A percentile compares a stretch with the other conserved stretches of the same genome.
Conservation (phyloP, 2,113 vertebrate species). For the Myotis brandtii region DNA sequence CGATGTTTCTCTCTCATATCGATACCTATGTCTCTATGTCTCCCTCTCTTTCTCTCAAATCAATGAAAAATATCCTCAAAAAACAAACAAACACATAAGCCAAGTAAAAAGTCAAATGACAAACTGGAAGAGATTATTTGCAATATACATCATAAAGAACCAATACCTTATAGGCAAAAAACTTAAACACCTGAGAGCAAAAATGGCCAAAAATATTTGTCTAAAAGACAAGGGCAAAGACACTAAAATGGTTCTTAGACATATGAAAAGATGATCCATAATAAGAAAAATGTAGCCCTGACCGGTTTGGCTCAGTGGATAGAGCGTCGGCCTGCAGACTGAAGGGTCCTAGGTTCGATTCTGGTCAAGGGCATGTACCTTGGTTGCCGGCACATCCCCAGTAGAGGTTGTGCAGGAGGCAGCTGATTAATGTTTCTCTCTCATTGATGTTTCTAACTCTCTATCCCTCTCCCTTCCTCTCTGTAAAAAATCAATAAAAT, state of each 20-base stretch:
- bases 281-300: background rate
- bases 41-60: background rate
- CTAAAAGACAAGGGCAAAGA: background rate
- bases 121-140: background rate
- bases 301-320: too few relatives aligned
- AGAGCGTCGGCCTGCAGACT: too few relatives aligned
- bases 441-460: too few relatives aligned
- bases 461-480: too few relatives aligned
- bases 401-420: too few relatives aligned
- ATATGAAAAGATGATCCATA: constrained; percentile 16
- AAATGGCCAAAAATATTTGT: background rate
- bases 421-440: too few relatives aligned
- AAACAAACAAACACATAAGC: background rate
- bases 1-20: background rate
- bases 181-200: background rate
- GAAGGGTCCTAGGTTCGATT: too few relatives aligned
- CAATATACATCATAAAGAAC: background rate
- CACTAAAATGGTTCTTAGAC: background rate
- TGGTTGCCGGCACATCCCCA: too few relatives aligned
- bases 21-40: background rate
- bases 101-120: constrained; percentile 4
- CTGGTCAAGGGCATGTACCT: too few relatives aligned
- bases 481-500: too few relatives aligned
- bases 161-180: background rate
- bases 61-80: background rate